Percentiles rank a stretch among this genome's conserved stretches.
Evolutionary conservation across 64 coral and sea anemone species (phyloP).

Genomic region (Montipora foliosa): DNA sequence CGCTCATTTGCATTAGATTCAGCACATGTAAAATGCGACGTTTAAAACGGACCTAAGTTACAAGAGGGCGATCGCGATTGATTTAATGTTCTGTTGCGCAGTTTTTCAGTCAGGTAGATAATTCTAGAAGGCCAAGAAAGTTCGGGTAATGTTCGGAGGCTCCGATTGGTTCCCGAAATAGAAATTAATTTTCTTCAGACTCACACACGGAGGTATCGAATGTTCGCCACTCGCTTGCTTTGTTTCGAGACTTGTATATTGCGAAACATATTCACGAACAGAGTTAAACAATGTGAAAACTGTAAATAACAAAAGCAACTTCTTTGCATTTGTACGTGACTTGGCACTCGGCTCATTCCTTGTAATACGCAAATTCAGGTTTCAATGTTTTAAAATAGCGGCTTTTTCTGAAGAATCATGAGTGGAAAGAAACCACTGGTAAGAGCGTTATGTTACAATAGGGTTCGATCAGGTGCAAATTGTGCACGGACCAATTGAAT

Average conservation of each 20-base stretch:
- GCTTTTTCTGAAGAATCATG: not conserved
- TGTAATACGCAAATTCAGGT: too few species aligned
- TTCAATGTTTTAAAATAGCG: too few species aligned
- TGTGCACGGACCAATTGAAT: not conserved
- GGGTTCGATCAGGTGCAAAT: too few species aligned
- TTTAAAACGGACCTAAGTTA: not conserved
- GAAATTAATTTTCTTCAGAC: not conserved
- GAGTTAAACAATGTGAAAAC: not conserved
- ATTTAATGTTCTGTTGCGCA: not conserved
- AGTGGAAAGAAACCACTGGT: too few species aligned
- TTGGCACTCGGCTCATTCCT: too few species aligned
- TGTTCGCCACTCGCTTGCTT: conserved; percentile 23
- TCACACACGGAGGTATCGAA: not conserved
- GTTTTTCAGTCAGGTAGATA: too few species aligned
- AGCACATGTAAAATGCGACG: too few species aligned
- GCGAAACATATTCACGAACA: conserved; percentile 48
- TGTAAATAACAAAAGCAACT: conserved; percentile 1
- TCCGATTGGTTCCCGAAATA: conserved; percentile 50
- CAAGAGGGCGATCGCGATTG: not conserved
- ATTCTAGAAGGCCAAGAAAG: not conserved
- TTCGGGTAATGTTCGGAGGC: conserved; percentile 9
- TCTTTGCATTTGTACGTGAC: not conserved
- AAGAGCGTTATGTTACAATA: too few species aligned
- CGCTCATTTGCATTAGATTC: too few species aligned
- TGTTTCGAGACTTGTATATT: not conserved